phyloP scores from a whole-genome alignment of 1,140 invertebrate species.

The Lordiphosa collinella region DNA sequence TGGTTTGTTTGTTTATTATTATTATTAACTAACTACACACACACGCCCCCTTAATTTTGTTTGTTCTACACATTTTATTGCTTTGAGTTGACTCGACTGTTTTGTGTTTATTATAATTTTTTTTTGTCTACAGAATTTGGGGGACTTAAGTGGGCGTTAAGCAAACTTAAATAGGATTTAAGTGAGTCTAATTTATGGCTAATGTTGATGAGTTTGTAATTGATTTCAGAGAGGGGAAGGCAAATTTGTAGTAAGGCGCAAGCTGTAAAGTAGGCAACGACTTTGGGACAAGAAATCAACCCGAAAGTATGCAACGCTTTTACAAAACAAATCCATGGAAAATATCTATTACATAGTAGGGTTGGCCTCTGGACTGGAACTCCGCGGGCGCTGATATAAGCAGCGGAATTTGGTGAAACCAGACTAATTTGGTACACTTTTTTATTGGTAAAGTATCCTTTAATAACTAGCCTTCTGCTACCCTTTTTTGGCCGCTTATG shows the following conservation, averaged over 20 bases:
- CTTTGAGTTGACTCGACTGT: too few relatives aligned
- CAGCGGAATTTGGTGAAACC: too few relatives aligned
- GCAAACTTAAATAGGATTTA: slow-evolving; percentile 38
- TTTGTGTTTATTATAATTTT: too few relatives aligned
- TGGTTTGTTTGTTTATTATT: neutral
- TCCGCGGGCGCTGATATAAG: too few relatives aligned
- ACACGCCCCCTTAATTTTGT: neutral
- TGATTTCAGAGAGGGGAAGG: slow-evolving; percentile 4
- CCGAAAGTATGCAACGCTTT: slow-evolving; percentile 26
- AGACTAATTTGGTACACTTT: too few relatives aligned
- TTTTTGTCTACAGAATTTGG: neutral
- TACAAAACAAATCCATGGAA: neutral
- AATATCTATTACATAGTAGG: too few relatives aligned
- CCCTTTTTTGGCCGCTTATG: too few relatives aligned
- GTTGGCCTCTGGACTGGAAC: too few relatives aligned
- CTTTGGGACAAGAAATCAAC: slow-evolving; percentile 1
- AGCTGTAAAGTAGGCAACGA: slow-evolving; percentile 26
- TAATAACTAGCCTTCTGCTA: too few relatives aligned
- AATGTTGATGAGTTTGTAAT: slow-evolving; percentile 36
- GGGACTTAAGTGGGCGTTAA: slow-evolving; percentile 57
- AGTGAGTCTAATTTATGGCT: slow-evolving; percentile 51
- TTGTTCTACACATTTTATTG: too few relatives aligned
- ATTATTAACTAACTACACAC: slow-evolving; percentile 1
- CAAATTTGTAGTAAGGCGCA: neutral
- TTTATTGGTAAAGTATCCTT: too few relatives aligned